These are phyloP conservation scores for Larimichthys polyactis DNA, from an alignment of 2,113 vertebrate species.

Conservation along the genomic window DNA sequence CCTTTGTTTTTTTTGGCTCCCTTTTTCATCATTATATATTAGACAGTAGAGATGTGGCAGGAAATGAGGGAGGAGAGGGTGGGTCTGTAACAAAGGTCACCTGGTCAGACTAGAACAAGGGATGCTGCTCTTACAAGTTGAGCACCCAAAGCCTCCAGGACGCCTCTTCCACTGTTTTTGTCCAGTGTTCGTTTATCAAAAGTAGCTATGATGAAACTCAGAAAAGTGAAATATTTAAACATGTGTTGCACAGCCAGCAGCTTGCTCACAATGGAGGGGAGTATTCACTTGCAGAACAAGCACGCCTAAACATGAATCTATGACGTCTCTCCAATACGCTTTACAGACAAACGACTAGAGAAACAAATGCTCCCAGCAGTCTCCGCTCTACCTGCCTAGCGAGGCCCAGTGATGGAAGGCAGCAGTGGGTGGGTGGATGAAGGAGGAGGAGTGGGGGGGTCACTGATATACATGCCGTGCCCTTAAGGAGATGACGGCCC, in stretches of 20 bases:
- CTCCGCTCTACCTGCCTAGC: conserved; percentile 81
- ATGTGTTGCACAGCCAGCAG: background rate
- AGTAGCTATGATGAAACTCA: background rate
- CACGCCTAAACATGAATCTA: background rate
- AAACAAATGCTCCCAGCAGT: conserved; percentile 55
- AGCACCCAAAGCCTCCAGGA: background rate
- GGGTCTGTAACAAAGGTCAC: background rate
- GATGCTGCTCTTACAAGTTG: background rate
- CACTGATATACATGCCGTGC: conserved; percentile 95
- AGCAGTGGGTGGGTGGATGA: conserved; percentile 77
- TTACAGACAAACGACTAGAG: conserved; percentile 51
- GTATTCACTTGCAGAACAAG: conserved; percentile 19
- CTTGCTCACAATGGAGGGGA: background rate
- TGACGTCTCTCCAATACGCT: background rate
- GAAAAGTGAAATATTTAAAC: background rate
- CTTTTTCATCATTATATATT: background rate
- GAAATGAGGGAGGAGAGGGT: background rate
- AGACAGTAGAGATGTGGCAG: background rate
- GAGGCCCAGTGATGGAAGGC: conserved; percentile 88
- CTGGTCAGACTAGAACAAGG: background rate
- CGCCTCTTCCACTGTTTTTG: background rate
- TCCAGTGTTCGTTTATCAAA: background rate
- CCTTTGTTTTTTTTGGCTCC: background rate
- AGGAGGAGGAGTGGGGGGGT: conserved; percentile 71
- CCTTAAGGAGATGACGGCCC: conserved; percentile 98